Evolutionary conservation across 2,113 vertebrate species (phyloP).

Genomic region (rat (Rattus norvegicus)): GRCr8 NC_086021.1:78315501-78316000

Average conservation of each 20-base stretch:
- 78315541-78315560: constrained; percentile 59
- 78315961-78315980: neutral
- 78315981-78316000: neutral
- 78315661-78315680: constrained; percentile 52
- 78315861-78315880: too few species aligned
- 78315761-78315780: neutral
- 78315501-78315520: neutral
- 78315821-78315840: too few species aligned
- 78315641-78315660: constrained; percentile 29
- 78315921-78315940: neutral
- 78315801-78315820: too few species aligned
- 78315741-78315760: constrained; percentile 2
- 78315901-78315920: too few species aligned
- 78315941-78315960: neutral
- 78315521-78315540: neutral
- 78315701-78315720: neutral
- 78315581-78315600: constrained; percentile 49
- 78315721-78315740: constrained; percentile 63
- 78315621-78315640: constrained; percentile 62
- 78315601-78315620: constrained; percentile 42
- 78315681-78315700: constrained; percentile 20
- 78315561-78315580: constrained; percentile 59
- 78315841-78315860: too few species aligned
- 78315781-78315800: neutral
- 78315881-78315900: too few species aligned